Evolutionary conservation across 2,888 invertebrate species (phyloP).

Genomic region (Anorthoa munda): DNA sequence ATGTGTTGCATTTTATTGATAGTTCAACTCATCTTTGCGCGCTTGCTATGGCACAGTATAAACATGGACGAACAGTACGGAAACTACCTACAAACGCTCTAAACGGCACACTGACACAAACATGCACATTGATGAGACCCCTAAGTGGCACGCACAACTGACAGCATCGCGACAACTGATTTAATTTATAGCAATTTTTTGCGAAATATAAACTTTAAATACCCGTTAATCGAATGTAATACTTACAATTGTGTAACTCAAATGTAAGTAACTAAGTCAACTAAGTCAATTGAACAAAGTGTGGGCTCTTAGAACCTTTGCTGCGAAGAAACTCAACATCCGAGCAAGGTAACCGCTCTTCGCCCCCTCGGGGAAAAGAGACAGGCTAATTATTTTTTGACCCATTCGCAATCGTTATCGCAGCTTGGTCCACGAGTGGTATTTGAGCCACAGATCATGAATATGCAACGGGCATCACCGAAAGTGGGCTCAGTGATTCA

Average conservation of each 20-base stretch:
- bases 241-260: not conserved
- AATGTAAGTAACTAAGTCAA: too few relatives aligned
- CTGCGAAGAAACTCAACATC: not conserved
- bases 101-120: too few relatives aligned
- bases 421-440: not conserved
- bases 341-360: slow-evolving; percentile 13
- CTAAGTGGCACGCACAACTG: too few relatives aligned
- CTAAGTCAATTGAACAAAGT: not conserved
- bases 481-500: slow-evolving; percentile 24
- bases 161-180: too few relatives aligned
- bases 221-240: too few relatives aligned
- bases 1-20: not conserved
- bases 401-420: not conserved
- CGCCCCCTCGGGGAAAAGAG: slow-evolving; percentile 11
- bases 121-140: too few relatives aligned
- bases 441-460: slow-evolving; percentile 19
- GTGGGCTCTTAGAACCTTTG: not conserved
- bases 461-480: slow-evolving; percentile 7
- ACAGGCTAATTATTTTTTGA: slow-evolving; percentile 10
- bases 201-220: too few relatives aligned
- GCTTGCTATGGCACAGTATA: too few relatives aligned
- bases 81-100: too few relatives aligned
- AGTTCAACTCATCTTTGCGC: not conserved
- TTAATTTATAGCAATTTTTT: too few relatives aligned
- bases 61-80: not conserved